Base-by-base conservation (phyloP, 2,113 vertebrate species). In the Oceanites oceanicus region DNA sequence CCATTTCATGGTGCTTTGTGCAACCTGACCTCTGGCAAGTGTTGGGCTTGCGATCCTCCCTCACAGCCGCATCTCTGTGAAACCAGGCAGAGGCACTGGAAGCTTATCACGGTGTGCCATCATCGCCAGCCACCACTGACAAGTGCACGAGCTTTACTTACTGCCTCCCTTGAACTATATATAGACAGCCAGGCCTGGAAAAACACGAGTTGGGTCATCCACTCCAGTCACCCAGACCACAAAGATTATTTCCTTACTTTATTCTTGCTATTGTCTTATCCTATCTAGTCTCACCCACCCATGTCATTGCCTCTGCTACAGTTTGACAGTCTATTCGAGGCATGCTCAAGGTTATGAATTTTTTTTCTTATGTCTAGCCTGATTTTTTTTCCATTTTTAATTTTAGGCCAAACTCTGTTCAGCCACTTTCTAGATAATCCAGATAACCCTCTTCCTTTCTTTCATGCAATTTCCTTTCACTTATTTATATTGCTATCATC, bases 401-500 rank as follows among this genome's bases (percentile, higher is more conserved):
- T 96, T 96, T 96, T 96, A 95, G 86, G 30, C 70, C 53, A 87
- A 88, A 94, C 72, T 96, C 84, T 72, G 30, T 77, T 67, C 82
- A 93, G 58, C n/a, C 63, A 78, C 94, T 96, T 91, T 96, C 92
- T 96, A 74, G 92, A 97, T 96, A 97, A 75, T 93, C 47, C 81
- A 92, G 94, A 97, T 95, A 97, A 96, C 29, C 45, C 42, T 86
- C 62, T 96, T 97, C 97, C 96, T 97, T 96, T 96, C 95, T 96
- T 95, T 95, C 86, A 88, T 86, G 70, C n/a, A 26, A 32, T 90
- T 97, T 97, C 92, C 94, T 97, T 95, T 96, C 84, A 88, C 83
- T 96, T 95, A 92, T 92, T 97, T 95, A 91, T 91, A 91, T 66
- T 93, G 55, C 83, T 91, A 95, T 93, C 89, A 96, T 86, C 85